These are phyloP conservation scores for Magallana ariakensis DNA, from an alignment of 1,140 invertebrate species.

Conservation along the genomic window DNA sequence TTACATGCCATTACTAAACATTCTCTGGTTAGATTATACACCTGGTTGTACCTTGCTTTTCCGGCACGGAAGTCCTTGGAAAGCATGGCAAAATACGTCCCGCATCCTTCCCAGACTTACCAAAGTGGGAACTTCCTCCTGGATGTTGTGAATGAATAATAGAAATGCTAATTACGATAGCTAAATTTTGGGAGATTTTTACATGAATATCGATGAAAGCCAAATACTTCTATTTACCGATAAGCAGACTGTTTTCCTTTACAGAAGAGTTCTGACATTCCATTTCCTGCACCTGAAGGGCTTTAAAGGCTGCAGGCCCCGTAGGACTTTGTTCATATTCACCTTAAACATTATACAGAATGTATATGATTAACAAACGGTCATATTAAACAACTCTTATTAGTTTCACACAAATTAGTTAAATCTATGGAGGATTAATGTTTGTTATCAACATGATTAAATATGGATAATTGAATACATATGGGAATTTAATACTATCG, in stretches of 20 bases:
- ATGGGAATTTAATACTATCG: not conserved
- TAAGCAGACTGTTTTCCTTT: not conserved
- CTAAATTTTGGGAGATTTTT: too few relatives aligned
- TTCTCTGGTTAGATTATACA: too few relatives aligned
- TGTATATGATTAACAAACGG: too few relatives aligned
- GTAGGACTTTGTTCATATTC: constrained; percentile 45
- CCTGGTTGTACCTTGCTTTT: constrained; percentile 4
- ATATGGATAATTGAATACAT: not conserved
- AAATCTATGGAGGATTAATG: too few relatives aligned
- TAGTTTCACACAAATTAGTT: too few relatives aligned
- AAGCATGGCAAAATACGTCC: constrained; percentile 15
- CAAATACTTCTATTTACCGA: not conserved
- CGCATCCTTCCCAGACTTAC: not conserved
- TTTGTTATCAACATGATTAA: too few relatives aligned
- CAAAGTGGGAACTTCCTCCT: not conserved
- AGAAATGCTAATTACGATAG: too few relatives aligned
- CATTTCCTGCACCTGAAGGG: not conserved
- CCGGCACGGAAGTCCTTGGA: not conserved
- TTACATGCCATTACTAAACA: too few relatives aligned
- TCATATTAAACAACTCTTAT: too few relatives aligned
- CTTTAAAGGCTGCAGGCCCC: constrained; percentile 51
- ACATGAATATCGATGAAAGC: too few relatives aligned
- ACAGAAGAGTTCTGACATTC: not conserved
- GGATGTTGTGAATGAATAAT: not conserved
- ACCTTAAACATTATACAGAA: not conserved